Conservation (phyloP, 2,888 invertebrate species). For the Acrocyrtus sp. region DNA sequence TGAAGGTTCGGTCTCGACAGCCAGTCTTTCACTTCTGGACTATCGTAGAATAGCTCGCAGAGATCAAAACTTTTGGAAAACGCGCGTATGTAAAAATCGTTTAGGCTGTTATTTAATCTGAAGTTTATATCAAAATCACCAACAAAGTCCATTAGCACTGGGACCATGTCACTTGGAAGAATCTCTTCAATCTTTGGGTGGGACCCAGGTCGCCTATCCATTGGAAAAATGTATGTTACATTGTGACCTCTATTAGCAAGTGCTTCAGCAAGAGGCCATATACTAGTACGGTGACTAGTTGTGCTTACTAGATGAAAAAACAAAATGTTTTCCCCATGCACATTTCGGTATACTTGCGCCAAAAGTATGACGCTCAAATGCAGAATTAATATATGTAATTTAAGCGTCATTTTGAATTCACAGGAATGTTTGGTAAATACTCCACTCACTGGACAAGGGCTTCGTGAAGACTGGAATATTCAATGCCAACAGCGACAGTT, state of each 20-base stretch:
- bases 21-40: conserved; percentile 30
- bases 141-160: not conserved
- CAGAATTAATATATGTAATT: too few species aligned
- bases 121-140: conserved; percentile 25
- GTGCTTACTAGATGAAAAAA: conserved; percentile 1
- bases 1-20: conserved; percentile 1
- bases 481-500: too few species aligned
- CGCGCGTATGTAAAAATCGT: not conserved
- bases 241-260: conserved; percentile 7
- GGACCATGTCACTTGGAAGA: conserved; percentile 9
- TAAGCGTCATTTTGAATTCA: too few species aligned
- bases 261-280: conserved; percentile 6
- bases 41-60: conserved; percentile 27
- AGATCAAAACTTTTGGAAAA: not conserved
- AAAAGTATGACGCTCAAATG: too few species aligned
- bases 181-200: conserved; percentile 24
- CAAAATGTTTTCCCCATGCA: too few species aligned
- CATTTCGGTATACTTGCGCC: too few species aligned
- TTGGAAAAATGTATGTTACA: conserved; percentile 11
- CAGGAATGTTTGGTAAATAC: too few species aligned
- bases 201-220: not conserved
- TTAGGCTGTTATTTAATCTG: not conserved
- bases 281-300: not conserved
- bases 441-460: too few species aligned
- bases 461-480: too few species aligned